Base-by-base conservation (phyloP, 1,140 invertebrate species). In the Lysiphlebus fabarum region DNA sequence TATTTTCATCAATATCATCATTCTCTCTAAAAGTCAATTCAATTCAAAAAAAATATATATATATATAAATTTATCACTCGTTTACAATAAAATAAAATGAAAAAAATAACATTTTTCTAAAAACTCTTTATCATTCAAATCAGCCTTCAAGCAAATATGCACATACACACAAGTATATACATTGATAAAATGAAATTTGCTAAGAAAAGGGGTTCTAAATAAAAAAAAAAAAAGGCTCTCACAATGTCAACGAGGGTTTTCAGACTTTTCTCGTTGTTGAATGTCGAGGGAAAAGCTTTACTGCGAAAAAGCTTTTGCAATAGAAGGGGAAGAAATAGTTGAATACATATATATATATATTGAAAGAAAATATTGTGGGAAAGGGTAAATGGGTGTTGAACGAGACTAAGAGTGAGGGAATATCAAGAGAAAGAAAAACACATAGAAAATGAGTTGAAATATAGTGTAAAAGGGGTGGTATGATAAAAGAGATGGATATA, bases 161-260 rank as follows among this genome's bases (percentile, higher is more conserved):
- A 43, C 12, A n/a, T 43, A 45, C 14, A 45, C 14, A 26, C 17
- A 26, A 26, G 17, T 26, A 45, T n/a, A 17, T 7, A 14, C 11
- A 45, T 45, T 45, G 11, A 14, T 11, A 41, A 11, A 8, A 41
- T 9, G 40, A 41, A 41, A 9, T 11, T 11, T 2, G 40, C 2
- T 8, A 41, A 41, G 40, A 41, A 41, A 41, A 41, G 40, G 40
- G 40, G 17, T 41, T 11, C 1, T 41, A 41, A 8, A 11, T 2
- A 9, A n/a, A n/a, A n/a, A 11, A 8, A 9, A n/a, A n/a, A n/a
- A 14, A 45, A n/a, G 44, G 7, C 14, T 45, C 44, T n/a, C 11
- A 14, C 11, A 14, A 45, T 70, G 65, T 57, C 67, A 68, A 60
- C 58, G 67, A 62, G 67, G 64, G 59, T 69, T 69, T 64, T 11